Base-by-base conservation (phyloP, 92 coral and sea anemone species). In the Virgularia gustaviana region DNA sequence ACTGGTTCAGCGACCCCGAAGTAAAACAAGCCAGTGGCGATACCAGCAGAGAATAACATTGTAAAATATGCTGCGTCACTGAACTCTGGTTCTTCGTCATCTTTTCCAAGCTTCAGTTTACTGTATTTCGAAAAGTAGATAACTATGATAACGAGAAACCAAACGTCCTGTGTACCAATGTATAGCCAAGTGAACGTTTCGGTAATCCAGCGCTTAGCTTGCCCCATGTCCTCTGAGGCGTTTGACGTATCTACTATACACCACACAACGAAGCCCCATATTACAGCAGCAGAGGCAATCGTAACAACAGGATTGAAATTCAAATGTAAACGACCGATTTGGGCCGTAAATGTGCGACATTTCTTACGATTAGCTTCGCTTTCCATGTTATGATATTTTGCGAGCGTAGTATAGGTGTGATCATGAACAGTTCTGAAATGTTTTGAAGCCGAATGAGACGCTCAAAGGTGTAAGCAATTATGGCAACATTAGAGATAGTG, bases 81-180 rank as follows among this genome's bases (percentile, higher is more conserved):
- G 42, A 82, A 88, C 36, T 88, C 96, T 2, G 96, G 96, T 70
- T 88, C 81, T 38, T 88, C 96, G 57, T 85, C 85, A 28, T 74
- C 81, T 67, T 63, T 83, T 10, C 96, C 96, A 31, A 89, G 78
- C 71, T 89, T 89, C 47, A 89, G 47, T n/a, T 86, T 76, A 23
- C 78, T 72, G 36, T 89, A 89, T 80, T 89, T 88, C 9, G 95
- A 88, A 73, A 88, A 88, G 78, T 82, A 83, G 7, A 88, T 53
- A 7, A 86, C 77, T 19, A 80, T 16, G 43, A 89, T 77, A 49
- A 89, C 86, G 35, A 89, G 53, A n/a, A 85, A 82, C 89, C 96
- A 89, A 4, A 86, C 83, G 57, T 89, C 85, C 60, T 83, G 82
- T 15, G 80, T 89, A n/a, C 96, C 96, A 42, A 89, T 86, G 87